Evolutionary conservation across 2,888 invertebrate genomes (phyloP), one percentile per base, ranked within the genome.

Genomic region (Cryptops parisi): DNA sequence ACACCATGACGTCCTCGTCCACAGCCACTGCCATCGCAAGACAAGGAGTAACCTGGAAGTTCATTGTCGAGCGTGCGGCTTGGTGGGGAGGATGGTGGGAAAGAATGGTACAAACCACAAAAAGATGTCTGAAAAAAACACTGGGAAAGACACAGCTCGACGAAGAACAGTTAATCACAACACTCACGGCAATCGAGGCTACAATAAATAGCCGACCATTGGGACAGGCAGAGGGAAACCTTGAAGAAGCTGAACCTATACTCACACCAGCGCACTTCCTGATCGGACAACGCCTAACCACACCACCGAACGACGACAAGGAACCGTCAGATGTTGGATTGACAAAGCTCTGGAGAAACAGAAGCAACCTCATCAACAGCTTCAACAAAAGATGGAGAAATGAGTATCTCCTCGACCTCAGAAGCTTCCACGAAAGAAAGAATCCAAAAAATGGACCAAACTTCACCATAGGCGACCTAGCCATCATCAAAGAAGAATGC

Each of bases 1-100:
- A 33, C 3, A 19, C 25, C 5, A n/a, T 12, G 15, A 19, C 19
- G n/a, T 24, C 19, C 17, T n/a, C 27, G 17, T 24, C 25, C 15
- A 17, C 41, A 9, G 21, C 15, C 15, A 24, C 44, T 4, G 24
- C 21, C 24, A 17, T 52, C 21, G n/a, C 45, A 4, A 27, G 40
- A 12, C 25, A 15, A 17, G 22, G 41, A 39, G 41, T 55, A 23
- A 26, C 33, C 25, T 55, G 55, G 52, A 53, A 44, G 15, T 55
- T 55, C 26, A 52, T 52, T n/a, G 39, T 27, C 12, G 40, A 47
- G 27, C 22, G 55, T 4, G 55, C 55, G 12, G 40, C 55, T 5
- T 52, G 55, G 52, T 47, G 50, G 33, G 55, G 50, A 33, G 52
- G 55, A 12, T 53, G 45, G 26, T 55, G 55, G 52, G 55, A 55